Base-by-base conservation (phyloP, 2,888 invertebrate genomes). In the Metacarcinus magister region DNA sequence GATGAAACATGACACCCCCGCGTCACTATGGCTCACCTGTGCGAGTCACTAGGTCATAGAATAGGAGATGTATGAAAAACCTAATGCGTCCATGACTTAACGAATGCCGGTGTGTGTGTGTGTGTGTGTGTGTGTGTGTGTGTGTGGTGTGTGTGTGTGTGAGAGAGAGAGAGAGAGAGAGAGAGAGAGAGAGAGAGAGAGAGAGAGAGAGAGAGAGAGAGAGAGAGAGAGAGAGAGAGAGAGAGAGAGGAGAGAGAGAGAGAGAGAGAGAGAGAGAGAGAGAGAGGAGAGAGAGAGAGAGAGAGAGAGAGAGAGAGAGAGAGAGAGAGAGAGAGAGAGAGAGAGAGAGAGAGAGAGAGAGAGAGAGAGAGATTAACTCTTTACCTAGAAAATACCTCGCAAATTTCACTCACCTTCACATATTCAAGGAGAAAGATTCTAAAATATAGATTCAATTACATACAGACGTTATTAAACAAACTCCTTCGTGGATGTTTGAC, bases 161-260 rank as follows among this genome's bases (percentile, higher is more conserved):
- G 75, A 48, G 60, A 60, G 67, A 67, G 67, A 67, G 67, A 67
- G 67, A 67, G 67, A 67, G 67, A 67, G n/a, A 67, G n/a, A 67
- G 67, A 67, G 67, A 67, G 67, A 54, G 54, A 54, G 54, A 54
- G 54, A 54, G 67, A 67, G 67, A 67, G 67, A 67, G 67, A 67
- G 54, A 54, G 54, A 67, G 67, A 67, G 67, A 67, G 67, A 67
- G n/a, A n/a, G 67, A 89, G 89, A 89, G 39, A 39, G 8, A 90
- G 90, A 90, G 44, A 28, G 90, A 54, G 90, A 44, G 43, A 28
- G 19, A 28, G 44, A 89, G 89, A 89, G 16, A 89, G 39, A 32
- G 39, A 32, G 39, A 89, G 89, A 89, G 89, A 89, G 54, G 19
- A 82, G 82, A 82, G 82, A 82, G 19, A 82, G 82, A 82, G 82